A percentile compares a stretch with the other conserved stretches of the same genome.
Evolutionary conservation across 2,113 vertebrate species (phyloP).

Genomic region (Garra rufa): DNA sequence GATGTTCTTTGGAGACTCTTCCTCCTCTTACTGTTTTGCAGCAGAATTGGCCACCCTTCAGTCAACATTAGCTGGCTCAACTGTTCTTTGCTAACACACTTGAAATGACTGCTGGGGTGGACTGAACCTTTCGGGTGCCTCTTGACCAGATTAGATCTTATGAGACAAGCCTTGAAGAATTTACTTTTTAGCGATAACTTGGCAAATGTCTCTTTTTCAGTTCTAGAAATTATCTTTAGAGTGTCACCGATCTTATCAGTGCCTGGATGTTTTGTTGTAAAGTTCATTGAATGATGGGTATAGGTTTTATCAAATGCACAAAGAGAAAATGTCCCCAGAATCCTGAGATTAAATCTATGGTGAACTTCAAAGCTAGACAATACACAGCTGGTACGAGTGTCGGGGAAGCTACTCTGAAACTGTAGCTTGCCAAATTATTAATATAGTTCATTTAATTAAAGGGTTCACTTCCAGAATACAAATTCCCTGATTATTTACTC

Average conservation of each 20-base stretch:
- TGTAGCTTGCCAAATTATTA: background rate
- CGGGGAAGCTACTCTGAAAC: background rate
- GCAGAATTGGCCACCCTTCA: constrained; percentile 33
- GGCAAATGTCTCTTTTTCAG: background rate
- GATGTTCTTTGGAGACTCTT: constrained; percentile 36
- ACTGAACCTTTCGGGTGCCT: constrained; percentile 9
- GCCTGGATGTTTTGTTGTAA: background rate
- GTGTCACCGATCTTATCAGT: background rate
- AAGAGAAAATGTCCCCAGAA: constrained; percentile 10
- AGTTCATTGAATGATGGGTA: background rate
- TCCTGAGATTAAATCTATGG: background rate
- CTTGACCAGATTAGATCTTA: background rate
- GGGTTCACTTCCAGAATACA: no score
- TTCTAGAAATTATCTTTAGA: background rate
- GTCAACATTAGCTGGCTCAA: constrained; percentile 19
- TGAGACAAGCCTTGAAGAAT: background rate
- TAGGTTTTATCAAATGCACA: background rate
- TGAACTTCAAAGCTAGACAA: constrained; percentile 15
- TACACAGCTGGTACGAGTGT: background rate
- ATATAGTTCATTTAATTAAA: background rate
- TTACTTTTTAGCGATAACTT: background rate
- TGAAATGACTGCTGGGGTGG: constrained; percentile 10
- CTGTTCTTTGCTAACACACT: constrained; percentile 7
- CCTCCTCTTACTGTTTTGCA: constrained; percentile 18
- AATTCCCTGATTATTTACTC: no score